These are phyloP conservation scores for Meda fulgida DNA, from an alignment of 2,797 vertebrate genomes.

Conservation along the genomic window DNA sequence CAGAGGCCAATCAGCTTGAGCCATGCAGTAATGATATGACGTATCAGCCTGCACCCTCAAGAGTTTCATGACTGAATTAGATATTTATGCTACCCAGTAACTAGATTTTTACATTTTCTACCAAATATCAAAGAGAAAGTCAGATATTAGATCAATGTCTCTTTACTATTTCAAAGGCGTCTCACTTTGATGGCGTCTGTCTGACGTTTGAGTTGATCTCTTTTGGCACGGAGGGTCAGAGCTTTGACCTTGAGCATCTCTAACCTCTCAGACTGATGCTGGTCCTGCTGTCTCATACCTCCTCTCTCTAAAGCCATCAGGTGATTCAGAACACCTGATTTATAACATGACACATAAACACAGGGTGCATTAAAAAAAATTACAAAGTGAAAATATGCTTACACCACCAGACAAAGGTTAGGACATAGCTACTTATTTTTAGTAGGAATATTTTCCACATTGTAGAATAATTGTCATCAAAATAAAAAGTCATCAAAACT, in stretches of 20 bases:
- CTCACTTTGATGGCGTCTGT: constrained; percentile 72
- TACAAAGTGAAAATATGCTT: background rate
- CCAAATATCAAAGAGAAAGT: background rate
- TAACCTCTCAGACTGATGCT: constrained; percentile 59
- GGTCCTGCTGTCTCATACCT: constrained; percentile 35
- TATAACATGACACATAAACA: background rate
- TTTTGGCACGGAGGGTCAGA: constrained; percentile 69
- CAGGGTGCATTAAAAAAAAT: background rate
- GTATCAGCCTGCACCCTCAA: too few relatives aligned
- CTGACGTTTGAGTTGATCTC: constrained; percentile 77
- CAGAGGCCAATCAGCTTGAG: too few relatives aligned
- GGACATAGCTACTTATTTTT: background rate
- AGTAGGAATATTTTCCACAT: background rate
- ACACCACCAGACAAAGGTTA: background rate
- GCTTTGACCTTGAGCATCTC: constrained; percentile 66
- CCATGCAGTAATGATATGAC: too few relatives aligned
- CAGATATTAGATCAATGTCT: background rate
- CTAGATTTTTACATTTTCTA: background rate
- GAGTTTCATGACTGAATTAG: background rate
- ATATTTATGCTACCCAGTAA: background rate
- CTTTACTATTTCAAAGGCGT: background rate
- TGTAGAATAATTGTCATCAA: background rate
- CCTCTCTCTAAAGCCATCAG: constrained; percentile 77
- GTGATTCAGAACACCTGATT: constrained; percentile 79
- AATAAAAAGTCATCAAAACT: background rate